Conservation (phyloP, 2,888 invertebrate genomes). For the Argyresthia albistria region DNA sequence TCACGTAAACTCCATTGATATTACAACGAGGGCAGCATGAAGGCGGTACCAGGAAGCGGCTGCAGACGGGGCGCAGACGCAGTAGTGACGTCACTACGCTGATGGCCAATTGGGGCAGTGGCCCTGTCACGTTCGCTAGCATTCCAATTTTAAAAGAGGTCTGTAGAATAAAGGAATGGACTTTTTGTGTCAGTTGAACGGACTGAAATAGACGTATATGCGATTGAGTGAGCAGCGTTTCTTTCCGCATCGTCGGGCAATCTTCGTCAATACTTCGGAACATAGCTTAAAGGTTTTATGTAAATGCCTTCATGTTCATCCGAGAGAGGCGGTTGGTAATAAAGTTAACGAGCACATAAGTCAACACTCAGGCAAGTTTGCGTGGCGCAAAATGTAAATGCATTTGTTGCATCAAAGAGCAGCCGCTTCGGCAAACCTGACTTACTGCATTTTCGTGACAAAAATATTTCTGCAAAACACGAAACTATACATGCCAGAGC, state of each 20-base stretch:
- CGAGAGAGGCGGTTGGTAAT: conserved; percentile 7
- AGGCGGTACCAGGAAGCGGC: conserved; percentile 58
- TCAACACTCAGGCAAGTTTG: conserved; percentile 9
- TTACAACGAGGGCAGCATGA: conserved; percentile 32
- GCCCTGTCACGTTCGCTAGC: conserved; percentile 3
- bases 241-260: no score
- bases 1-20: conserved; percentile 28
- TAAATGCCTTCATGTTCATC: not conserved
- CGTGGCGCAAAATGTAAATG: conserved; percentile 15
- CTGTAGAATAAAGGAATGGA: not conserved
- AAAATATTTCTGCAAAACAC: not conserved
- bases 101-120: conserved; percentile 51
- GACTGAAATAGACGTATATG: not conserved
- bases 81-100: conserved; percentile 47
- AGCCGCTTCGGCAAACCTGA: conserved; percentile 10
- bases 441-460: conserved; percentile 9
- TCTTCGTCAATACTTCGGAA: no score
- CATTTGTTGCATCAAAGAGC: conserved; percentile 11
- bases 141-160: not conserved
- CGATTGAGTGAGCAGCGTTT: no score
- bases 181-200: not conserved
- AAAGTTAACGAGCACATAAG: conserved; percentile 4
- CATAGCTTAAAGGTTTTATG: no score
- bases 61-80: conserved; percentile 60
- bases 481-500: not conserved